Evolutionary conservation across 2,888 invertebrate species (phyloP).

Genomic region (Ecdyonurus torrentis): DNA sequence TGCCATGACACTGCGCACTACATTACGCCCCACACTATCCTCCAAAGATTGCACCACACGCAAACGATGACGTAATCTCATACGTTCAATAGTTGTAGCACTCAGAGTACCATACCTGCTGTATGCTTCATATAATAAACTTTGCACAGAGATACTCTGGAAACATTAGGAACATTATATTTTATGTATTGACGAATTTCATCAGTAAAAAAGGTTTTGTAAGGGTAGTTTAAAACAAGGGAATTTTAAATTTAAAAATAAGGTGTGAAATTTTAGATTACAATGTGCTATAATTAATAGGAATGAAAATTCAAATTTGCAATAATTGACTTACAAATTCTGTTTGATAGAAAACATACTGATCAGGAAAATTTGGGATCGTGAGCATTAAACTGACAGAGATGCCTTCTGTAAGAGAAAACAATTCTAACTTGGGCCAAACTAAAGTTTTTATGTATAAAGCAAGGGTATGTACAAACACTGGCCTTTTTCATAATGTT

Average conservation of each 20-base stretch:
- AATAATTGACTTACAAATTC: no score
- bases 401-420: no score
- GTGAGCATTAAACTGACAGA: no score
- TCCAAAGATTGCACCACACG: constrained; percentile 86
- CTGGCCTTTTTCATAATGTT: no score
- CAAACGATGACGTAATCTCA: constrained; percentile 79
- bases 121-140: constrained; percentile 76
- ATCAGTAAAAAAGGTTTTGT: no score
- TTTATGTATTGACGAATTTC: no score
- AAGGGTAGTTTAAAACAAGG: no score
- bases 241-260: not conserved
- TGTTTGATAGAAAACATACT: no score
- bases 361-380: no score
- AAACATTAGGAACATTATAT: constrained; percentile 19
- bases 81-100: constrained; percentile 71
- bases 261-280: not conserved
- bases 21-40: constrained; percentile 65
- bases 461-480: no score
- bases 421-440: no score
- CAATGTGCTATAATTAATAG: not conserved
- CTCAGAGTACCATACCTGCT: constrained; percentile 62
- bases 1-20: constrained; percentile 64
- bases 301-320: not conserved
- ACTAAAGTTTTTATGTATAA: no score
- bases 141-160: constrained; percentile 61